phyloP scores from a whole-genome alignment of 2,113 vertebrate genomes.

The Pygoscelis adeliae region DNA sequence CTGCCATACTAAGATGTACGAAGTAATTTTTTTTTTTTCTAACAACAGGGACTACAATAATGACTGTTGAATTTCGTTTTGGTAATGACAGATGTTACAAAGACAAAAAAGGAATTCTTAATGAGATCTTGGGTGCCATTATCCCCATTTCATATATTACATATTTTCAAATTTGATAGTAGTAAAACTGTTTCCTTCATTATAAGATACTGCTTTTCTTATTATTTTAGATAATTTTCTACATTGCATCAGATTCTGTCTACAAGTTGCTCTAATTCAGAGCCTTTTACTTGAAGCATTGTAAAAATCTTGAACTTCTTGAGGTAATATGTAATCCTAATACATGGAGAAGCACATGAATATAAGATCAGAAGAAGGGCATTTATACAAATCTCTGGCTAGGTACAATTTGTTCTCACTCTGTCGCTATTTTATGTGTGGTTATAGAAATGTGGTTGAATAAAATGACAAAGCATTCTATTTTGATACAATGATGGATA shows the following conservation, averaged over 20 bases:
- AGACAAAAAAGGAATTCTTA: conserved; percentile 41
- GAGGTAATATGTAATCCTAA: not conserved
- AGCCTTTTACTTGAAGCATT: not conserved
- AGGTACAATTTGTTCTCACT: not conserved
- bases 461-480: not conserved
- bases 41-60: conserved; percentile 4
- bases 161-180: not conserved
- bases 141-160: not conserved
- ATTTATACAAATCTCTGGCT: not conserved
- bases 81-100: conserved; percentile 32
- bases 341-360: not conserved
- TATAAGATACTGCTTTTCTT: not conserved
- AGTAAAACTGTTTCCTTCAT: not conserved
- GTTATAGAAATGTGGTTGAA: not conserved
- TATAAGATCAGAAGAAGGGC: not conserved
- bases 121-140: conserved; percentile 1
- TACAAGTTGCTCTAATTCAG: not conserved
- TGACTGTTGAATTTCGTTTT: conserved; percentile 30
- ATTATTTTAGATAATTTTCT: not conserved
- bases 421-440: not conserved
- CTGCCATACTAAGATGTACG: not conserved
- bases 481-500: not conserved
- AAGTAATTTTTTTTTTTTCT: not conserved
- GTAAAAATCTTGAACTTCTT: not conserved
- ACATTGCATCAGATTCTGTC: not conserved